A percentile compares a stretch with the other conserved stretches of the same genome.
phyloP scores from a whole-genome alignment of 2,797 vertebrate genomes.

The Spatula clypeata region DNA sequence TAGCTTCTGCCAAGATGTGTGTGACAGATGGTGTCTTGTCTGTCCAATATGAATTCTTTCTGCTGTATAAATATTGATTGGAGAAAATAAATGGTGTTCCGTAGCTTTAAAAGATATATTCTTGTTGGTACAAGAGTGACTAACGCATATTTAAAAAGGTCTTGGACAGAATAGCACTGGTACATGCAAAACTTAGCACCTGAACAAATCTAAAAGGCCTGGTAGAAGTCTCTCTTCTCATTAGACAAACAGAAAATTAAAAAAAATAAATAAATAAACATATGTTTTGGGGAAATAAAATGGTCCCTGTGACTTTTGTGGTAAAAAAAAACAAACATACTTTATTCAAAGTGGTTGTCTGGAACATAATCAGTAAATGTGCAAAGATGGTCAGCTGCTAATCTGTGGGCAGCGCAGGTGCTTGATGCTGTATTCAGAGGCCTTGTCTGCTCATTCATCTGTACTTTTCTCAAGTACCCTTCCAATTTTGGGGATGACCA shows the following conservation, averaged over 20 bases:
- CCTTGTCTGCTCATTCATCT: not conserved
- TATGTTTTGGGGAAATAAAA: not conserved
- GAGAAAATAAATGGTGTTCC: not conserved
- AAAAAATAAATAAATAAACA: not conserved
- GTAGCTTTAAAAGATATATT: not conserved
- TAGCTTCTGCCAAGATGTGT: not conserved
- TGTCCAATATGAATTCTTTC: conserved; percentile 20
- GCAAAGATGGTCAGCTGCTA: not conserved
- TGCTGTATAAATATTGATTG: not conserved
- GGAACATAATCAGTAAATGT: not conserved
- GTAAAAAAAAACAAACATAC: not conserved
- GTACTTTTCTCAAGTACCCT: not conserved
- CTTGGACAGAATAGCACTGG: not conserved
- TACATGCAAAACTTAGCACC: not conserved
- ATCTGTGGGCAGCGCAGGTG: not conserved
- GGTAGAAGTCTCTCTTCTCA: not conserved
- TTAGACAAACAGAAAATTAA: not conserved
- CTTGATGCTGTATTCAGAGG: not conserved
- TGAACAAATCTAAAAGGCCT: not conserved
- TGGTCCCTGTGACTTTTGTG: not conserved
- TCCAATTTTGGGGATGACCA: not conserved
- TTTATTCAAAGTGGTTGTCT: not conserved
- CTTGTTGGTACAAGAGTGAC: not conserved
- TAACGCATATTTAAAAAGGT: not conserved
- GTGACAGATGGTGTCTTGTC: not conserved